These are phyloP conservation scores for Drosophila sp. DNA, from an alignment of 1,140 invertebrate genomes.

Conservation along the genomic window DNA sequence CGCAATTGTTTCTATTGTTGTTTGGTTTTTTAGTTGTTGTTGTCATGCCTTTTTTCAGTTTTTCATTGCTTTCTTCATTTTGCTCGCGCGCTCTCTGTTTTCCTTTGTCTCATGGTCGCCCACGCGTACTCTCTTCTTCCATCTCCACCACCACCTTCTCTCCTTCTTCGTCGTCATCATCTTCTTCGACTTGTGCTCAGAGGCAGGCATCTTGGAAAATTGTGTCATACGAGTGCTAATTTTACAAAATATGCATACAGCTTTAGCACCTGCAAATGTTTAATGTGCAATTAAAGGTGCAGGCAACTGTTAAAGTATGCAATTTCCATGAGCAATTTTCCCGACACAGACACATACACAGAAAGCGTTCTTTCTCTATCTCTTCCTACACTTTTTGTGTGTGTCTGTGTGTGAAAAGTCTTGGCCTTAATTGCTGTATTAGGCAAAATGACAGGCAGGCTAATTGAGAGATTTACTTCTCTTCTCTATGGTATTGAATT, in stretches of 20 bases:
- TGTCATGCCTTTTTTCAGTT: conserved; percentile 46
- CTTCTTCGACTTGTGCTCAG: background rate
- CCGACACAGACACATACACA: conserved; percentile 42
- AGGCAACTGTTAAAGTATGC: conserved; percentile 18
- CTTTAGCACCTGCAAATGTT: conserved; percentile 22
- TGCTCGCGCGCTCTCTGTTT: conserved; percentile 6
- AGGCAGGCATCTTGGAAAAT: conserved; percentile 5
- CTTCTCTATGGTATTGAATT: conserved; percentile 11
- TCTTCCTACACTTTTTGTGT: conserved; percentile 5
- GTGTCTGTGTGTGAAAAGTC: conserved; percentile 39
- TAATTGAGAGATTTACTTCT: conserved; percentile 13
- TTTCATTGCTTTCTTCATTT: conserved; percentile 33
- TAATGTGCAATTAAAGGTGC: conserved; percentile 9
- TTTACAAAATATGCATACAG: conserved; percentile 30
- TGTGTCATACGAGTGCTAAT: conserved; percentile 40
- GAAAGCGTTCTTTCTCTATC: conserved; percentile 18
- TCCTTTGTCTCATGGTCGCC: conserved; percentile 11
- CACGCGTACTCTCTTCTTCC: conserved; percentile 22
- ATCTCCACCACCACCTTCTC: conserved; percentile 3
- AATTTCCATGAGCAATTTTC: conserved; percentile 5
- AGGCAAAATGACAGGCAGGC: conserved; percentile 12
- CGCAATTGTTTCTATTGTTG: conserved; percentile 20
- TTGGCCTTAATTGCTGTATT: conserved; percentile 22
- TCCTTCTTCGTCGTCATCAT: background rate
- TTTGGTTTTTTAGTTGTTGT: conserved; percentile 31